phyloP scores from a whole-genome alignment of 2,888 invertebrate genomes.

The Amphipyra berbera region DNA sequence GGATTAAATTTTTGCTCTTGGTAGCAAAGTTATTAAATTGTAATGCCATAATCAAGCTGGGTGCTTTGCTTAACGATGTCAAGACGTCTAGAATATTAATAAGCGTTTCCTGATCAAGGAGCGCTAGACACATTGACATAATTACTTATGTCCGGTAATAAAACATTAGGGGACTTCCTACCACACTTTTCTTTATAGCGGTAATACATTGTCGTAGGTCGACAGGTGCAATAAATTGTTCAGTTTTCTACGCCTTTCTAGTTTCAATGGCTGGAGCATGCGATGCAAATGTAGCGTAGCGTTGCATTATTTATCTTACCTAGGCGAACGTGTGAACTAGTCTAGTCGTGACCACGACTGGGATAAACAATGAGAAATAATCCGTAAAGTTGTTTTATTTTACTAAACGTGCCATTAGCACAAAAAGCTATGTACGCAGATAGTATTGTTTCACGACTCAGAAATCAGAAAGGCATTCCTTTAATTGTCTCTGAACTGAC shows the following conservation, averaged over 20 bases:
- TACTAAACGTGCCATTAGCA: slow-evolving; percentile 43
- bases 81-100: slow-evolving; percentile 46
- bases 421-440: slow-evolving; percentile 17
- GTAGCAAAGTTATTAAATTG: slow-evolving; percentile 32
- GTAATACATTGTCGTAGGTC: slow-evolving; percentile 32
- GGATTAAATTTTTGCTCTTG: slow-evolving; percentile 18
- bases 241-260: slow-evolving; percentile 37
- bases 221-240: slow-evolving; percentile 39
- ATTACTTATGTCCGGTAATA: slow-evolving; percentile 50
- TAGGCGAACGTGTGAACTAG: slow-evolving; percentile 55
- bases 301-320: slow-evolving; percentile 51
- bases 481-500: slow-evolving; percentile 23
- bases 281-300: slow-evolving; percentile 42
- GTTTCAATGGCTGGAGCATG: slow-evolving; percentile 34
- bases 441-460: slow-evolving; percentile 24
- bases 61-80: slow-evolving; percentile 26
- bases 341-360: slow-evolving; percentile 53
- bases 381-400: slow-evolving; percentile 41
- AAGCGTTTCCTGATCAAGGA: slow-evolving; percentile 40
- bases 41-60: slow-evolving; percentile 32
- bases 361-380: slow-evolving; percentile 40
- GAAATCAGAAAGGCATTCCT: slow-evolving; percentile 13
- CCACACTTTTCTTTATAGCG: slow-evolving; percentile 13
- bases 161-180: slow-evolving; percentile 33
- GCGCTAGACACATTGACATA: slow-evolving; percentile 43